Evolutionary conservation across 2,113 vertebrate genomes (phyloP).

Genomic region (Pimephales promelas): DNA sequence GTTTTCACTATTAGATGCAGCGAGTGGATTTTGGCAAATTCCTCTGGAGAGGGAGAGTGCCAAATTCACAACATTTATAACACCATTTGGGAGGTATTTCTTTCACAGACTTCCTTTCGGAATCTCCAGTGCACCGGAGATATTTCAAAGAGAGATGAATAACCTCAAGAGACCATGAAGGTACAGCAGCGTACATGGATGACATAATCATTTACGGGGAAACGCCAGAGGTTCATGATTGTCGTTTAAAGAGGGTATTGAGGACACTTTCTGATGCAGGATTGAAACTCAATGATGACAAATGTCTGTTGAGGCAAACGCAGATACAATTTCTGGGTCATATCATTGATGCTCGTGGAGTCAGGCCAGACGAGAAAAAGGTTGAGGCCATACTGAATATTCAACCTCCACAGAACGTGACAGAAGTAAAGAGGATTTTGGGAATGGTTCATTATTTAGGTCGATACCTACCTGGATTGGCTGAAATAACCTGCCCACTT

Average conservation of each 20-base stretch:
- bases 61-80: no score
- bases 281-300: background rate
- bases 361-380: background rate
- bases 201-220: background rate
- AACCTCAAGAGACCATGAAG: slow-evolving; percentile 2
- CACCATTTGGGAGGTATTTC: no score
- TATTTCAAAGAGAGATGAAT: background rate
- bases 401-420: background rate
- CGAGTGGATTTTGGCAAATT: no score
- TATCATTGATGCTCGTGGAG: background rate
- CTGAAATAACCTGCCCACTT: no score
- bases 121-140: background rate
- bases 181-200: background rate
- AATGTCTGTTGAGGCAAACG: background rate
- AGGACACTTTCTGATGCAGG: background rate
- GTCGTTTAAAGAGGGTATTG: background rate
- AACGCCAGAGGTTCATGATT: background rate
- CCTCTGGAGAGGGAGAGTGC: no score
- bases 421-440: background rate
- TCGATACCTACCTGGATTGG: no score
- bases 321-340: background rate
- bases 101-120: no score
- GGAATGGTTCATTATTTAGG: no score
- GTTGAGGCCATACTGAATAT: background rate
- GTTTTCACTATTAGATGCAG: no score